Base-by-base conservation (phyloP, 2,888 invertebrate genomes). In the Sarcophaga subvicina region DNA sequence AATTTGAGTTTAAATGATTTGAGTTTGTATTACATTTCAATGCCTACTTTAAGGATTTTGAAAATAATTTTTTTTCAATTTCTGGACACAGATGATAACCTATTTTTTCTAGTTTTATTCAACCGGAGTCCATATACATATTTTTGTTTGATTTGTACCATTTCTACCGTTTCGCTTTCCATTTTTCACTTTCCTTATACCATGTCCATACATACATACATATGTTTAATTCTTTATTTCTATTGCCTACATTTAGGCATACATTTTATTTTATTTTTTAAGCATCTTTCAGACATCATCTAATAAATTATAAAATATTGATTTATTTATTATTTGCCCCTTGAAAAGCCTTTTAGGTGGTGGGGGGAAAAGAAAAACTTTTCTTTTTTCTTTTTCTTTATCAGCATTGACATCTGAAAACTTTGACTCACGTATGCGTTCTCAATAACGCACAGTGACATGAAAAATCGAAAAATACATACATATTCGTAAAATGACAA, bases 361-460 rank as follows among this genome's bases (percentile, higher is more conserved):
- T 17, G 1, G 54, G 4, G 5, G 12, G 3, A 17, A 54, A 54
- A 17, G 2, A 62, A 79, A 79, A 76, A 25, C 14, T 12, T 17
- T n/a, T 66, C 20, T 63, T 63, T 63, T 27, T 64, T 37, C 0
- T 75, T 75, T 25, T 47, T 22, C 47, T 79, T 25, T 54, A 37
- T 79, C 62, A 17, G 59, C 64, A 81, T 77, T 85, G 77, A 77
- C 72, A 85, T 80, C 69, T 80, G n/a, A 73, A 85, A 54, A 85
- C 77, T 71, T 83, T 37, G 59, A 60, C 83, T 76, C 86, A 81
- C 82, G 84, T 87, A 84, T 72, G 81, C 66, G 75, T 71, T 78
- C 67, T 78, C 78, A 85, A 85, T 85, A 81, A 72, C 77, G 69
- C 20, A 8, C 54, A 37, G 59, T 22, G 45, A 14, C 27, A 49